Evolutionary conservation across 2,113 vertebrate genomes (phyloP), one percentile per base, ranked within the genome.

Genomic region (Tapirus terrestris): DNA sequence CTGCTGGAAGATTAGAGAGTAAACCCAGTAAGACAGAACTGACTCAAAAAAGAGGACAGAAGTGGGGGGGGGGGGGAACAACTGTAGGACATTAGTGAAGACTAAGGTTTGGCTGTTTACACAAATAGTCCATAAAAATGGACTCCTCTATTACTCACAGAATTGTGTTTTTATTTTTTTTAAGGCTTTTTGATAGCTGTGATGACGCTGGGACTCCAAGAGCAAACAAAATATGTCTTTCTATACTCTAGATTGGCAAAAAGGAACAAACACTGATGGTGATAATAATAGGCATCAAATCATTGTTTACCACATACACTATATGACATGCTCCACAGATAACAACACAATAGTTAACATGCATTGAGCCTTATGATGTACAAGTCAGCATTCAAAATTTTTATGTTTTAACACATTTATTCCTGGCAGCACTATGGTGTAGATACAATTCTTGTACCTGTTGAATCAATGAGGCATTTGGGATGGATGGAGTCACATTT

Each of bases 81-180:
- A 72, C 4, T 65, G 5, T 8, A 79, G 18, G 58, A 53, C 17
- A 29, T 45, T 53, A 65, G 10, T n/a, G 8, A 81, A 76, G 58
- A 36, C n/a, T 84, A 83, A 84, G 9, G 4, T 67, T 91, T 90
- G 67, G 36, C 56, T 96, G 25, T 68, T 96, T 80, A 94, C 92
- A 89, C 8, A 89, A 76, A n/a, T 29, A 84, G 29, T 81, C 14
- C 29, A 61, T 39, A 82, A 68, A 92, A 96, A 83, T n/a, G 5
- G 29, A 92, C 83, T 79, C 33, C 17, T 75, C 23, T 77, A 10
- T 94, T 39, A 61, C 31, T 51, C 31, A 65, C 12, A 58, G 48
- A 77, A 17, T 45, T 94, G 39, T 81, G 61, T 27, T 96, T 82
- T 61, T 68, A 77, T 63, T 80, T 5, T 72, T 94, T 88, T 81